These are phyloP conservation scores for Pungitius pungitius DNA, from an alignment of 2,113 vertebrate species.

Conservation along the genomic window DNA sequence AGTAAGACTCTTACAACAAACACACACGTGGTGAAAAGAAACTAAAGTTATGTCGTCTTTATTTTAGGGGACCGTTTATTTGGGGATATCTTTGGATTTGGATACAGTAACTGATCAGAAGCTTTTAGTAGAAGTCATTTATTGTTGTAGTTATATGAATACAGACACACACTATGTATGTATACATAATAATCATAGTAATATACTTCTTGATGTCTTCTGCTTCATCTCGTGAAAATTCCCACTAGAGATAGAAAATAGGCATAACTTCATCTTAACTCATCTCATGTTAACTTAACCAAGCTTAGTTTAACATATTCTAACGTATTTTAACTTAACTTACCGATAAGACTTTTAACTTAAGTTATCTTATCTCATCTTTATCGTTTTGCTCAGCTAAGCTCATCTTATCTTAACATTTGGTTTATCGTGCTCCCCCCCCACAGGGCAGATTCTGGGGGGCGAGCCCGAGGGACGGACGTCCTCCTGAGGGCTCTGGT, in stretches of 20 bases:
- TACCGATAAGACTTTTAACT: too few relatives aligned
- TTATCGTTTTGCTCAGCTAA: too few relatives aligned
- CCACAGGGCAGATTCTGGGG: conserved; percentile 71
- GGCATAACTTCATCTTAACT: too few relatives aligned
- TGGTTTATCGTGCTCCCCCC: background rate
- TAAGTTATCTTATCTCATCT: too few relatives aligned
- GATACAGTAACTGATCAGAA: too few relatives aligned
- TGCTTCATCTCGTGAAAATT: background rate
- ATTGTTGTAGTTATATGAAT: too few relatives aligned
- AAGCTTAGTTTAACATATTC: too few relatives aligned
- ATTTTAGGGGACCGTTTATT: background rate
- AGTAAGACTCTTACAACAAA: conserved; percentile 72
- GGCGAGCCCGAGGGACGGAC: conserved; percentile 81
- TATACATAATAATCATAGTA: too few relatives aligned
- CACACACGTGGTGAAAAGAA: background rate
- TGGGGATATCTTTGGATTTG: too few relatives aligned
- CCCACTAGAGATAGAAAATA: background rate
- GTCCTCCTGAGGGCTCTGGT: conserved; percentile 86
- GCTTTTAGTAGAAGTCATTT: too few relatives aligned
- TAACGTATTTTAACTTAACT: background rate
- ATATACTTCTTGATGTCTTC: too few relatives aligned
- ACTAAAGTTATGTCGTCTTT: background rate
- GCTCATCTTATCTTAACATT: background rate
- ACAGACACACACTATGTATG: too few relatives aligned
- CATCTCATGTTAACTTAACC: background rate